Evolutionary conservation across 2,797 vertebrate species (phyloP), one percentile per base, ranked within the genome.

Genomic region (Botia kubotai): DNA sequence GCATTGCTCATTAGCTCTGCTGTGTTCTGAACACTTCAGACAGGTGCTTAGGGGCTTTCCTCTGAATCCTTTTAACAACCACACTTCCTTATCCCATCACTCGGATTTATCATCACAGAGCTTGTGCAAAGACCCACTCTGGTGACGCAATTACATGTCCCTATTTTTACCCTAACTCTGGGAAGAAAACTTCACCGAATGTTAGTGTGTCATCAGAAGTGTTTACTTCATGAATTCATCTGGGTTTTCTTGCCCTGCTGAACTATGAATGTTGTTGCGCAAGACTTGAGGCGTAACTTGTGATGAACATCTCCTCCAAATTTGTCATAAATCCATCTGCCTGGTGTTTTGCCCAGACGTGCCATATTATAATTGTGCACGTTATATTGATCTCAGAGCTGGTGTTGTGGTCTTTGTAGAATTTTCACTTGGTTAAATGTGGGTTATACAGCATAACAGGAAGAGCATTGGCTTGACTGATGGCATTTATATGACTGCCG

Each of bases 401-500:
- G 21, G 17, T 7, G 39, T 33, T 55, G 60, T 33, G 17, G 39
- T 60, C n/a, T 3, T 57, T 79, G 3, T 43, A 48, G 43, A 23
- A 1, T 62, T n/a, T 65, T 36, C 46, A 14, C 4, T 2, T 58
- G 17, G 1, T 16, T 68, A 10, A 68, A 74, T 53, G 14, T 17
- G 4, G 29, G 17, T 76, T 58, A 62, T 60, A 46, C 71, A 72
- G 23, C 57, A 19, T 29, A 53, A 65, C 63, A n/a, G 16, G 46
- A 72, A 69, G 21, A 46, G 19, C 19, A 2, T 55, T 55, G 4
- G 29, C 23, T 29, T 33, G 52, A 55, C 67, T 75, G 12, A 19
- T 80, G 53, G 57, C 13, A 14, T 76, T 65, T 86, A 62, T 17
- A 17, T 57, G 72, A 29, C 33, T 19, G 3, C 2, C 16, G 17